A percentile compares a stretch with the other conserved stretches of the same genome.
Conservation (phyloP, 2,113 vertebrate genomes). For the Odontesthes bonariensis region DNA sequence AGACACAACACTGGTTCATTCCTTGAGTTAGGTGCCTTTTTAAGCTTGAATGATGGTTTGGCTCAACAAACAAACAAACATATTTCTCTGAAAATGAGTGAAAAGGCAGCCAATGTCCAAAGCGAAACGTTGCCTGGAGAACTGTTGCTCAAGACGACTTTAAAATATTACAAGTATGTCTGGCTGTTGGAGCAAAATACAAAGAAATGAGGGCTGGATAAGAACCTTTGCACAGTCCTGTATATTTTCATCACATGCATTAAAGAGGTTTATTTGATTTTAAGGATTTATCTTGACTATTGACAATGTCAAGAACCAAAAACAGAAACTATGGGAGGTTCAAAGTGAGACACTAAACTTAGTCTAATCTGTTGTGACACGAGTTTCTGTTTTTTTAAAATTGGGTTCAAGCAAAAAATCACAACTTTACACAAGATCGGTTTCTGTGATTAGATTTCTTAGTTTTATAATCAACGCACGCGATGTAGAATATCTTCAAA, state of each 20-base stretch:
- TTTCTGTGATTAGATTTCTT: slow-evolving; percentile 37
- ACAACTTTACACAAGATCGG: slow-evolving; percentile 18
- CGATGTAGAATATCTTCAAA: slow-evolving; percentile 16
- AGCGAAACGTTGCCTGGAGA: neutral
- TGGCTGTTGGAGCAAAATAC: neutral
- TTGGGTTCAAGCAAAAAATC: slow-evolving; percentile 16
- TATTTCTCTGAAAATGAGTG: too few species aligned
- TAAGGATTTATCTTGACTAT: neutral
- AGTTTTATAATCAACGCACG: slow-evolving; percentile 35
- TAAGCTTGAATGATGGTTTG: too few species aligned
- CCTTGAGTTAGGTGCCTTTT: too few species aligned
- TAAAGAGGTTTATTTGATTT: slow-evolving; percentile 4
- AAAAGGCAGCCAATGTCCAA: neutral
- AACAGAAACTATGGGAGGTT: slow-evolving; percentile 6
- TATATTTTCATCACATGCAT: neutral
- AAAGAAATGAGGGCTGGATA: neutral
- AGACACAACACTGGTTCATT: too few species aligned
- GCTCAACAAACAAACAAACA: too few species aligned
- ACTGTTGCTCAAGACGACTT: neutral
- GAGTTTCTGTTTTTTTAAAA: neutral
- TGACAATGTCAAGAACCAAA: neutral
- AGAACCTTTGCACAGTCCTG: neutral
- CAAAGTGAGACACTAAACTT: neutral
- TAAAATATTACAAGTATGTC: neutral
- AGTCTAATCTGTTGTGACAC: too few species aligned